These are phyloP conservation scores for Calliopsis andreniformis DNA, from an alignment of 1,140 invertebrate genomes.

Conservation along the genomic window DNA sequence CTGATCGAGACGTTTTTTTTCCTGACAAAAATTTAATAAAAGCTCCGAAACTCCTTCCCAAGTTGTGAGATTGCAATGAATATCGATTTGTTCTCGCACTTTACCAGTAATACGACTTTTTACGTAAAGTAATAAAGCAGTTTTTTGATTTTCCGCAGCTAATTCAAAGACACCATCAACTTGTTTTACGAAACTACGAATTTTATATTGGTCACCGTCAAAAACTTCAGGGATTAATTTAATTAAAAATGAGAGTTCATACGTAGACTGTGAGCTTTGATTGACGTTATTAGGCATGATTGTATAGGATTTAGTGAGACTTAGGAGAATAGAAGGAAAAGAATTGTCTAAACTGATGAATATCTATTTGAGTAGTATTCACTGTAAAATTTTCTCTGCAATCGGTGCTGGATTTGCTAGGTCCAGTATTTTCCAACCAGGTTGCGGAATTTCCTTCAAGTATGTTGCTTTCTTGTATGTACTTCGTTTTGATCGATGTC, in stretches of 20 bases:
- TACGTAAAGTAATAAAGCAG: background rate
- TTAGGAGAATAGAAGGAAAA: background rate
- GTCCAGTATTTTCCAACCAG: background rate
- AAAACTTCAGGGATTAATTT: no score
- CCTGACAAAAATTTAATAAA: background rate
- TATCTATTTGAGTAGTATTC: background rate
- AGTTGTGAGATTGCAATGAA: background rate
- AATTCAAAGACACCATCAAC: background rate
- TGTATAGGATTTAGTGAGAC: background rate
- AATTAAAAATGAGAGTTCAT: no score
- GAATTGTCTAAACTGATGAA: no score
- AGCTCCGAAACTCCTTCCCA: background rate
- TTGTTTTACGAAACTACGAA: background rate
- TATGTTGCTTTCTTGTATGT: background rate
- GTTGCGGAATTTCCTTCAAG: background rate
- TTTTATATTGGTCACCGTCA: no score
- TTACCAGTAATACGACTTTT: background rate
- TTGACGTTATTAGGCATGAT: background rate
- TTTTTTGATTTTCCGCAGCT: background rate
- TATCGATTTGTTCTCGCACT: background rate
- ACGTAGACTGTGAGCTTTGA: no score
- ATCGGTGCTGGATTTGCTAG: background rate
- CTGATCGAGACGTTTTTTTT: background rate
- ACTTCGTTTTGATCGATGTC: background rate
- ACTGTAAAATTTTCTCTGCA: background rate